Evolutionary conservation across 2,797 vertebrate genomes (phyloP).

Genomic region (Gadopsis marmoratus): DNA sequence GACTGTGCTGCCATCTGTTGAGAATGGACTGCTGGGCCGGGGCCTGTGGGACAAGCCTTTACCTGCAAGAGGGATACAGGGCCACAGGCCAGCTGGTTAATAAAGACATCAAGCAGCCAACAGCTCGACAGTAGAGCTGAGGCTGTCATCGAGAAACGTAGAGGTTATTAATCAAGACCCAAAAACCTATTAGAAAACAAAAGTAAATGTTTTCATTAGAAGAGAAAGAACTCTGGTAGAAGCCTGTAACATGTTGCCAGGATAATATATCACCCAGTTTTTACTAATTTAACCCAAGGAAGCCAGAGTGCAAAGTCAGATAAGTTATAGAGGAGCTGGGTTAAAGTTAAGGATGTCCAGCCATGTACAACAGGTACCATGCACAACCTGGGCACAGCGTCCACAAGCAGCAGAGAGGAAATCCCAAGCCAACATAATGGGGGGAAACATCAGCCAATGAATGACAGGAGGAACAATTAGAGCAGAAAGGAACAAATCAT

Average conservation of each 20-base stretch:
- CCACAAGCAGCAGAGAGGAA: conserved; percentile 64
- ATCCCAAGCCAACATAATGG: conserved; percentile 30
- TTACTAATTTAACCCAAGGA: conserved; percentile 36
- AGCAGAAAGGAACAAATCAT: conserved; percentile 56
- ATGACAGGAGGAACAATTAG: conserved; percentile 53
- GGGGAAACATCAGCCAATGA: conserved; percentile 46
- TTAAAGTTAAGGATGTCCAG: conserved; percentile 38
- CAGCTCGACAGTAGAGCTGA: conserved; percentile 26
- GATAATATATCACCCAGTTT: conserved; percentile 16
- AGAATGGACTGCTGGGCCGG: conserved; percentile 96
- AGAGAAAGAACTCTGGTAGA: conserved; percentile 22
- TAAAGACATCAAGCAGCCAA: conserved; percentile 44
- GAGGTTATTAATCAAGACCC: conserved; percentile 52
- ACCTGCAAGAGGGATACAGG: conserved; percentile 83
- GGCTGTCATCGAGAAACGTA: conserved; percentile 33
- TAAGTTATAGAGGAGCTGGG: conserved; percentile 30
- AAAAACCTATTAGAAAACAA: conserved; percentile 51
- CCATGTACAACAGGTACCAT: conserved; percentile 71
- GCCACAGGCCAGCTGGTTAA: conserved; percentile 56
- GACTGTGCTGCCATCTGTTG: conserved; percentile 94
- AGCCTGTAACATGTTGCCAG: conserved; percentile 40
- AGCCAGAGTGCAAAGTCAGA: conserved; percentile 46
- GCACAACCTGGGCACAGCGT: conserved; percentile 57
- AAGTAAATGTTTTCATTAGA: conserved; percentile 42
- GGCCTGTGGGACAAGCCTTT: conserved; percentile 94